phyloP scores from a whole-genome alignment of 1,140 invertebrate genomes.

The Spodoptera frugiperda region DNA sequence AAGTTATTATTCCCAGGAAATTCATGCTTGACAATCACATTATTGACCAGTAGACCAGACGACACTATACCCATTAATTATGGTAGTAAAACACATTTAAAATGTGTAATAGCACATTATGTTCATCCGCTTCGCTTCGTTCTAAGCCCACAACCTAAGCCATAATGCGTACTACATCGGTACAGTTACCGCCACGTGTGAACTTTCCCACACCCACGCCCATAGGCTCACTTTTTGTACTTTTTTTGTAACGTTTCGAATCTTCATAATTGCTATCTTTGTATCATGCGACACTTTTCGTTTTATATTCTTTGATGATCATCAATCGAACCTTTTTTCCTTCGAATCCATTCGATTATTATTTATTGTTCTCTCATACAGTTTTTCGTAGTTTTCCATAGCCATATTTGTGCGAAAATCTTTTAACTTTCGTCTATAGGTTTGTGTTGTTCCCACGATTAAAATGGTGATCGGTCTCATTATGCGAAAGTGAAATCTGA shows the following conservation, averaged over 20 bases:
- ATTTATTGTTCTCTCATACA: conserved; percentile 12
- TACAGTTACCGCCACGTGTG: conserved; percentile 79
- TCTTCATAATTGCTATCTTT: conserved; percentile 62
- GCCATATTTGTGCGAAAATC: conserved; percentile 3
- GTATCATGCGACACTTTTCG: conserved; percentile 37
- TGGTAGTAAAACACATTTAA: neutral
- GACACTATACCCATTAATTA: too few species aligned
- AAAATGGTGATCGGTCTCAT: neutral
- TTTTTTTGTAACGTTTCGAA: conserved; percentile 69
- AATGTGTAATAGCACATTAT: neutral
- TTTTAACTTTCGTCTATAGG: conserved; percentile 5
- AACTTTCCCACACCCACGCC: conserved; percentile 83
- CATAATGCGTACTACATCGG: conserved; percentile 49
- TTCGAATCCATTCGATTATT: neutral
- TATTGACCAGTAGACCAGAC: too few species aligned
- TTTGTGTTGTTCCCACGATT: conserved; percentile 2
- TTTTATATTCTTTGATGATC: conserved; percentile 9
- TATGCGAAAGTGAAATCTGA: neutral
- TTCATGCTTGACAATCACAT: too few species aligned
- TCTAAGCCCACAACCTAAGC: conserved; percentile 2
- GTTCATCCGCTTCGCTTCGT: conserved; percentile 23
- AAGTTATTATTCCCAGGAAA: neutral
- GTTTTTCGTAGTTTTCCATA: neutral
- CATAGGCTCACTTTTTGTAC: conserved; percentile 67
- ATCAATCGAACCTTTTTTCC: neutral